Evolutionary conservation across 1,140 invertebrate species (phyloP).

Genomic region (Sesamia nonagrioides): DNA sequence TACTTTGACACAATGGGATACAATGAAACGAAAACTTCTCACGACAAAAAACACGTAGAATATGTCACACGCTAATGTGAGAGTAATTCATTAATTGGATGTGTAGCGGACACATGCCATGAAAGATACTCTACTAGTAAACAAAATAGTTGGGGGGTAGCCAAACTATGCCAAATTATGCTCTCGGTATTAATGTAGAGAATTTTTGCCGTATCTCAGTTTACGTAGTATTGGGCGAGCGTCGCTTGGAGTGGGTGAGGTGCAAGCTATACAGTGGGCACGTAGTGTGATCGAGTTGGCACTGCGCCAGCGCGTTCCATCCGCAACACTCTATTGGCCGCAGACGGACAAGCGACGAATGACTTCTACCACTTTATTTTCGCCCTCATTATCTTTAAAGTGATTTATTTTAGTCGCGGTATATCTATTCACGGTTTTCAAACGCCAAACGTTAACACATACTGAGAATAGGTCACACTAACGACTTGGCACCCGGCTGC

Average conservation of each 20-base stretch:
- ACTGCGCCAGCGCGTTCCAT: constrained; percentile 63
- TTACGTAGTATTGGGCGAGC: constrained; percentile 47
- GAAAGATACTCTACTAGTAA: constrained; percentile 16
- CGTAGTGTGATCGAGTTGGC: constrained; percentile 79
- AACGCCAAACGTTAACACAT: constrained; percentile 71
- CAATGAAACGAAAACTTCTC: constrained; percentile 1
- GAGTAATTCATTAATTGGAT: constrained; percentile 35
- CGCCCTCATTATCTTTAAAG: constrained; percentile 84
- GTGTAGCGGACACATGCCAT: not conserved
- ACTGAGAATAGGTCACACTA: constrained; percentile 73
- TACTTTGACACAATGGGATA: not conserved
- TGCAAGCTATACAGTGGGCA: constrained; percentile 65
- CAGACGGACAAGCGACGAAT: constrained; percentile 76
- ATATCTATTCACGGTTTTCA: constrained; percentile 63
- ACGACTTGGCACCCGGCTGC: constrained; percentile 69
- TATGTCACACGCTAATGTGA: constrained; percentile 22
- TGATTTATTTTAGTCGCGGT: constrained; percentile 81
- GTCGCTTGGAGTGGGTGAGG: constrained; percentile 13
- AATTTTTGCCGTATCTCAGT: constrained; percentile 51
- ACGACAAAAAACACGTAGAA: not conserved
- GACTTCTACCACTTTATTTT: constrained; percentile 84
- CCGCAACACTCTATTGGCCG: constrained; percentile 75
- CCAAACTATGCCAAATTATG: constrained; percentile 73
- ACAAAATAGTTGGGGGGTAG: constrained; percentile 69
- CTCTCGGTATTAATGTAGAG: constrained; percentile 64